Evolutionary conservation across 2,113 vertebrate genomes (phyloP).

Genomic region (Lycocorax pyrrhopterus): DNA sequence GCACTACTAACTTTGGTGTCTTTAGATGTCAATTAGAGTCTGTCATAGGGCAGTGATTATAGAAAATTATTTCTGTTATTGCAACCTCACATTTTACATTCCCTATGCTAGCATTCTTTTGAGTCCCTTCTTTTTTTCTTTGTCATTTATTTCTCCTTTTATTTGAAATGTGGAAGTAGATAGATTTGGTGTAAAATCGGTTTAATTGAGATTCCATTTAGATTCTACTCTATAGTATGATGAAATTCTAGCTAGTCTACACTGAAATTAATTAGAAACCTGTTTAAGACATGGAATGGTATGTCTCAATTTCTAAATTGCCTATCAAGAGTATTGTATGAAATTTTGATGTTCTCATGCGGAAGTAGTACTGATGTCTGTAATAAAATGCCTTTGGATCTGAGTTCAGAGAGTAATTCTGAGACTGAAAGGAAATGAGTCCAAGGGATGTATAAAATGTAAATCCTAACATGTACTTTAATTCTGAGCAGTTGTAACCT

Average conservation of each 20-base stretch:
- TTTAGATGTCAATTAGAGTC: background rate
- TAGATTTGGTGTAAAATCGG: background rate
- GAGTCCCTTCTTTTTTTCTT: background rate
- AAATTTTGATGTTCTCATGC: slow-evolving; percentile 15
- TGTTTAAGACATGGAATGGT: background rate
- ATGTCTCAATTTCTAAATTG: slow-evolving; percentile 32
- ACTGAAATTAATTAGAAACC: slow-evolving; percentile 33
- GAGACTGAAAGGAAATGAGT: background rate
- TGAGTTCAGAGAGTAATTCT: background rate
- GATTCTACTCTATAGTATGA: background rate
- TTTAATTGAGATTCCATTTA: slow-evolving; percentile 25
- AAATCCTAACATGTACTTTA: background rate
- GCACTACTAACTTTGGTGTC: background rate
- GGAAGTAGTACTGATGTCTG: background rate
- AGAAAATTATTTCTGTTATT: background rate
- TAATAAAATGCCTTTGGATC: background rate
- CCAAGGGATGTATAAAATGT: background rate
- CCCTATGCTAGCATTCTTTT: background rate
- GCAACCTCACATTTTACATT: background rate
- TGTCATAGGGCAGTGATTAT: background rate
- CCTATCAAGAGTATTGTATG: background rate
- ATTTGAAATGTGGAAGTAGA: background rate
- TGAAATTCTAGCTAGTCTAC: background rate
- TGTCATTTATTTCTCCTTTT: background rate
- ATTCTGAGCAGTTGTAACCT: background rate